A percentile compares a stretch with the other conserved stretches of the same genome.
phyloP scores from a whole-genome alignment of 2,113 vertebrate species.

The Gavia stellata region DNA sequence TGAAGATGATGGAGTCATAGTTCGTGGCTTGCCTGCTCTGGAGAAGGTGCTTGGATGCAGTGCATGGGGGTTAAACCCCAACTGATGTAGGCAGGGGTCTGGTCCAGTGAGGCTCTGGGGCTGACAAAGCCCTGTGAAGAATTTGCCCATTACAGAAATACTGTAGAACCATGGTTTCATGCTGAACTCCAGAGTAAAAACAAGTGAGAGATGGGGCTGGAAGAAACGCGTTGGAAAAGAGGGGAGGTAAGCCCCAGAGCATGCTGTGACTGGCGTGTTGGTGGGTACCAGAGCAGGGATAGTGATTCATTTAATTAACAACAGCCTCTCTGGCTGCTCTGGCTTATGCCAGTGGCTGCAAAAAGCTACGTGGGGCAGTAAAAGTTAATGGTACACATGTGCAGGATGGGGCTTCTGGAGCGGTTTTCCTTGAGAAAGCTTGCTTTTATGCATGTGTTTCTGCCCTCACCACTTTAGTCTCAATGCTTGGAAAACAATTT shows the following conservation, averaged over 20 bases:
- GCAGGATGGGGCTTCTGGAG: neutral
- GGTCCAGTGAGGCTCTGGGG: neutral
- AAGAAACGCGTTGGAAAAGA: neutral
- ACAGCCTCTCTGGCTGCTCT: neutral
- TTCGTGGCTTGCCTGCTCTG: neutral
- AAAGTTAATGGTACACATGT: neutral
- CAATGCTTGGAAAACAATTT: neutral
- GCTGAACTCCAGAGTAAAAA: neutral
- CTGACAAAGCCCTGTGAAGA: neutral
- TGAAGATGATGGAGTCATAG: neutral
- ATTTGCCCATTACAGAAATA: neutral
- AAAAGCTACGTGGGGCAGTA: neutral
- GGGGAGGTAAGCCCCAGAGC: neutral
- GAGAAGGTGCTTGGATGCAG: neutral
- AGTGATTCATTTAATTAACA: neutral
- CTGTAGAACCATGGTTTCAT: neutral
- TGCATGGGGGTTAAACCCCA: neutral
- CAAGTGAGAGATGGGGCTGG: neutral
- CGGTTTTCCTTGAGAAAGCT: neutral
- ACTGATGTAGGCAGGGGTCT: neutral
- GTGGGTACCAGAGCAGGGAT: neutral
- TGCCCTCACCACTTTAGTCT: neutral
- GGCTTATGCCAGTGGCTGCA: neutral
- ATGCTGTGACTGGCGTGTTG: accelerated
- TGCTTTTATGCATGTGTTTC: neutral